A percentile compares a stretch with the other conserved stretches of the same genome.
Evolutionary conservation across 2,797 vertebrate genomes (phyloP).

Genomic region (Trachurus trachurus): DNA sequence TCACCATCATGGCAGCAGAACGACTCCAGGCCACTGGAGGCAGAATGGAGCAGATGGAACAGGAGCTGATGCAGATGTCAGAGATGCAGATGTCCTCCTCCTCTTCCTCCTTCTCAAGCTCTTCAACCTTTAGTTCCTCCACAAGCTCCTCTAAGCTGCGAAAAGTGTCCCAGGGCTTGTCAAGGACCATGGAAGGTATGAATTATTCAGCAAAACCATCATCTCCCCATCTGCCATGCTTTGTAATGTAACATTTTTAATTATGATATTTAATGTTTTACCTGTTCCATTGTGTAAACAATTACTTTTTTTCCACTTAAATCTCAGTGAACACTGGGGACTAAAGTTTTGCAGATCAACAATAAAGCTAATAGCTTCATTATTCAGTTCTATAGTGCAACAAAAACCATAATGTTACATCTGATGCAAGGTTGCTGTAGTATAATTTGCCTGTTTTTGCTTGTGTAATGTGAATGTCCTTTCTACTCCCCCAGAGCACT

Average conservation of each 20-base stretch:
- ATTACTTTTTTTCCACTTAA: background rate
- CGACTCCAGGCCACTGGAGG: conserved; percentile 67
- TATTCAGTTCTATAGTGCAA: background rate
- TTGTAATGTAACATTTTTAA: background rate
- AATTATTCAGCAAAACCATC: background rate
- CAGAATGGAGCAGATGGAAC: conserved; percentile 60
- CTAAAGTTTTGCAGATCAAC: background rate
- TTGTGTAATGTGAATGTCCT: conserved; percentile 28
- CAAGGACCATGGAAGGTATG: conserved; percentile 76
- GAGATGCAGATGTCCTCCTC: conserved; percentile 54
- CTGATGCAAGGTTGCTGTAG: background rate
- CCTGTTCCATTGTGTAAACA: background rate
- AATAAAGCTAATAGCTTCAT: conserved; percentile 2
- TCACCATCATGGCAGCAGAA: conserved; percentile 64
- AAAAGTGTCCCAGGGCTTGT: conserved; percentile 77
- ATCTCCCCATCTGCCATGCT: conserved; percentile 1
- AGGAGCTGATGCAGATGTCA: conserved; percentile 49
- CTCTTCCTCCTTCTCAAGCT: conserved; percentile 52
- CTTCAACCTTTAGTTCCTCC: conserved; percentile 64
- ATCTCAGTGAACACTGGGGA: background rate
- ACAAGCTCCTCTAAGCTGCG: conserved; percentile 70
- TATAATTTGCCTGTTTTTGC: conserved; percentile 10
- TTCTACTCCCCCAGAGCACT: conserved; percentile 38
- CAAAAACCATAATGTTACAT: background rate
- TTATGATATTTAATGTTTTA: background rate